Evolutionary conservation across 2,797 vertebrate genomes (phyloP).

Genomic region (Enteromius thamalakanensis): DNA sequence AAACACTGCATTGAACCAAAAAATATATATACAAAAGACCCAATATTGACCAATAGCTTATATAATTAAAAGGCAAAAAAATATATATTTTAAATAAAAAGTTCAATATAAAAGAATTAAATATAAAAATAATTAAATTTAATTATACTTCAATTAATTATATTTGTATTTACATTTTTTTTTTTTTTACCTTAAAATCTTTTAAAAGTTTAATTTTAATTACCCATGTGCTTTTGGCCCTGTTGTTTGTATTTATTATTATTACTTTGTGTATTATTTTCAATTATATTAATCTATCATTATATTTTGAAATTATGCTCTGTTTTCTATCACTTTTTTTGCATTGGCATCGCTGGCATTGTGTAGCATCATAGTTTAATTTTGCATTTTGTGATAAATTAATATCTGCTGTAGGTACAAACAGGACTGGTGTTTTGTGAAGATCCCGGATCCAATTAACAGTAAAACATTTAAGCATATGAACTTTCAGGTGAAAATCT

Average conservation of each 20-base stretch:
- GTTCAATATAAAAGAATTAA: background rate
- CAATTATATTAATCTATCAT: background rate
- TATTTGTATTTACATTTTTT: too few relatives aligned
- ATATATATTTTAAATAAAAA: background rate
- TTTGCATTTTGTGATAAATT: background rate
- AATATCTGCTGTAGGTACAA: slow-evolving; percentile 12
- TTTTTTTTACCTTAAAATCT: too few relatives aligned
- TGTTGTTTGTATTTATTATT: too few relatives aligned
- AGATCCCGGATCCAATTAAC: slow-evolving; percentile 77
- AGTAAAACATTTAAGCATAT: slow-evolving; percentile 71
- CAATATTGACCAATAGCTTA: background rate
- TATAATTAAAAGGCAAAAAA: background rate
- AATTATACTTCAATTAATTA: background rate
- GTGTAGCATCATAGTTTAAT: background rate
- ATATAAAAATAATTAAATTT: background rate
- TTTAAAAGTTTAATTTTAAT: too few relatives aligned
- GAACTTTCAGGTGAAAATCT: slow-evolving; percentile 69
- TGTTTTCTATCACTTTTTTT: background rate
- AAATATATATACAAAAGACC: background rate
- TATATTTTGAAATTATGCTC: background rate
- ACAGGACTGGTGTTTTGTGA: slow-evolving; percentile 37
- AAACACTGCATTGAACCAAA: background rate
- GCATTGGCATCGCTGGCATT: background rate
- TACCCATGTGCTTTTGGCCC: background rate
- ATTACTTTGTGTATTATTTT: background rate